Percentiles rank a stretch among this genome's conserved stretches.
phyloP scores from a whole-genome alignment of 1,140 invertebrate species.

The Frieseomelitta varia region DNA sequence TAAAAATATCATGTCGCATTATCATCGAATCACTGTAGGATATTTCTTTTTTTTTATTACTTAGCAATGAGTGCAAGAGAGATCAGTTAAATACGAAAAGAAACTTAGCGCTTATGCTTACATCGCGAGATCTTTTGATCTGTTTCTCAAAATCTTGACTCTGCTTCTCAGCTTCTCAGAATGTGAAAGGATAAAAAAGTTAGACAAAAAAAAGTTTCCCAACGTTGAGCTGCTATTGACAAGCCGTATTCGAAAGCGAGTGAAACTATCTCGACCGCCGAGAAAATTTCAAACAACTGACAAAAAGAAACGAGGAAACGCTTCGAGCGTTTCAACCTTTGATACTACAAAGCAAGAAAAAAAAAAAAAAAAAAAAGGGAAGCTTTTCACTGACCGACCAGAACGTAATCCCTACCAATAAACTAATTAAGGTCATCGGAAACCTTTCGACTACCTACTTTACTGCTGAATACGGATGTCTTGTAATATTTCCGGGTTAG shows the following conservation, averaged over 20 bases:
- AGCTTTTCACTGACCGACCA: constrained; percentile 62
- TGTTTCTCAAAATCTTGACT: neutral
- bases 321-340: constrained; percentile 41
- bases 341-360: neutral
- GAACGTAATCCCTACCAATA: constrained; percentile 69
- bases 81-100: too few species aligned
- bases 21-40: too few species aligned
- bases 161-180: neutral
- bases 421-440: constrained; percentile 74
- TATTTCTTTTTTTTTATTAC: too few species aligned
- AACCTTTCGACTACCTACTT: constrained; percentile 33
- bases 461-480: neutral
- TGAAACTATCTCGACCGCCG: constrained; percentile 51
- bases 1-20: too few species aligned
- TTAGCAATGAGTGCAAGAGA: too few species aligned
- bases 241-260: constrained; percentile 54
- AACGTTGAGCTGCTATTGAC: neutral
- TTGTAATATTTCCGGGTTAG: constrained; percentile 20
- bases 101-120: neutral
- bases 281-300: constrained; percentile 46
- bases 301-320: constrained; percentile 53
- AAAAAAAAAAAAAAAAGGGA: constrained; percentile 53
- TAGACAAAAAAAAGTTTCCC: neutral
- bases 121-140: neutral
- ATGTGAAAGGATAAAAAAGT: neutral